phyloP scores from a whole-genome alignment of 2,888 invertebrate genomes.

The Limnephilus rhombicus region DNA sequence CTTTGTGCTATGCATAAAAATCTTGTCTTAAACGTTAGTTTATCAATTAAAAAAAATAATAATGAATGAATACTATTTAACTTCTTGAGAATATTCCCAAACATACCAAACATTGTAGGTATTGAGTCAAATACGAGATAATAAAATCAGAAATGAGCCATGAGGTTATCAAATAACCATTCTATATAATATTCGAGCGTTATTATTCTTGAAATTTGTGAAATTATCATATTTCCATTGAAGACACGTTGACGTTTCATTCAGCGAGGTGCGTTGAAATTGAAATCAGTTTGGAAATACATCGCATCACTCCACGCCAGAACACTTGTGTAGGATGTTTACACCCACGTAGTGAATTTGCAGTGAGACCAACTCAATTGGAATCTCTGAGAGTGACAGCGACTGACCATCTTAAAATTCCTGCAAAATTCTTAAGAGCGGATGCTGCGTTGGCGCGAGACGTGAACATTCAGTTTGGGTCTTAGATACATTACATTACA shows the following conservation, averaged over 20 bases:
- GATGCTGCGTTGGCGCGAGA: neutral
- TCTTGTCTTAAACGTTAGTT: too few species aligned
- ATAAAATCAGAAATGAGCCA: too few species aligned
- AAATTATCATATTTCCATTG: too few species aligned
- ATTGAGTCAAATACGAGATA: too few species aligned
- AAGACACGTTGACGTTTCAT: neutral
- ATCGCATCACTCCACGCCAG: neutral
- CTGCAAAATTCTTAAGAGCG: neutral
- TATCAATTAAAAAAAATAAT: too few species aligned
- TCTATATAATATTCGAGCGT: too few species aligned
- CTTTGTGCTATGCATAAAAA: too few species aligned
- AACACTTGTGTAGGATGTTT: neutral
- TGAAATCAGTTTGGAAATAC: neutral
- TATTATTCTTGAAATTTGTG: too few species aligned
- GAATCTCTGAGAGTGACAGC: neutral
- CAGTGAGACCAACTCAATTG: neutral
- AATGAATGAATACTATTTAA: too few species aligned
- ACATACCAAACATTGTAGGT: too few species aligned
- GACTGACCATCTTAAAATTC: neutral
- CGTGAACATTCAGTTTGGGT: neutral
- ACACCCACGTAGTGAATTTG: neutral
- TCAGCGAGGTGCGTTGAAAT: neutral
- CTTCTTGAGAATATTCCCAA: too few species aligned
- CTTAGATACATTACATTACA: neutral
- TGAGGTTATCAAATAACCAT: too few species aligned